Conservation (phyloP, 2,113 vertebrate genomes). For the Formicarius rufipectus region DNA sequence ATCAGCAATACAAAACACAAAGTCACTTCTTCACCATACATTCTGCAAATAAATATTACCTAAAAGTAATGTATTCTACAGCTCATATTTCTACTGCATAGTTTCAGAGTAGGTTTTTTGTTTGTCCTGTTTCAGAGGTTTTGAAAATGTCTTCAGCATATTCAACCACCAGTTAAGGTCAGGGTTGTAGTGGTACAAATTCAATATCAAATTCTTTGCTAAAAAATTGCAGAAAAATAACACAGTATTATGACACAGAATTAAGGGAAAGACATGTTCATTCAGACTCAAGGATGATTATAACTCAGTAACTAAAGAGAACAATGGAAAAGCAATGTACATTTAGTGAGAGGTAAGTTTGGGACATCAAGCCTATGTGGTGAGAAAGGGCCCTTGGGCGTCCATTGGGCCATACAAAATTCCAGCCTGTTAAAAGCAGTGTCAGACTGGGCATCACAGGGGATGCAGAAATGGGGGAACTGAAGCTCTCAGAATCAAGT, state of each 20-base stretch:
- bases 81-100: not conserved
- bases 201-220: not conserved
- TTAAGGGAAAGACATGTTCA: not conserved
- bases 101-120: not conserved
- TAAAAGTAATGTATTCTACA: not conserved
- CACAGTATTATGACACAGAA: not conserved
- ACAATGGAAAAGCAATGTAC: not conserved
- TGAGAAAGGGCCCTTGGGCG: not conserved
- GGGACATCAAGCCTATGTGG: not conserved
- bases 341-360: not conserved
- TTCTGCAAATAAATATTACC: not conserved
- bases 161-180: not conserved
- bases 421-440: not conserved
- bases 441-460: not conserved
- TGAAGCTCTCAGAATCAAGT: not conserved
- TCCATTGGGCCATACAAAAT: fast-evolving
- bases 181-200: not conserved
- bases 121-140: not conserved
- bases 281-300: not conserved
- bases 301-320: not conserved
- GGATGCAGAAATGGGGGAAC: not conserved
- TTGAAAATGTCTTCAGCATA: not conserved
- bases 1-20: not conserved
- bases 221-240: slow-evolving; percentile 4
- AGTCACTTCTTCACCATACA: not conserved